Base-by-base conservation (phyloP, 2,888 invertebrate genomes). In the Sminthurides aquaticus region DNA sequence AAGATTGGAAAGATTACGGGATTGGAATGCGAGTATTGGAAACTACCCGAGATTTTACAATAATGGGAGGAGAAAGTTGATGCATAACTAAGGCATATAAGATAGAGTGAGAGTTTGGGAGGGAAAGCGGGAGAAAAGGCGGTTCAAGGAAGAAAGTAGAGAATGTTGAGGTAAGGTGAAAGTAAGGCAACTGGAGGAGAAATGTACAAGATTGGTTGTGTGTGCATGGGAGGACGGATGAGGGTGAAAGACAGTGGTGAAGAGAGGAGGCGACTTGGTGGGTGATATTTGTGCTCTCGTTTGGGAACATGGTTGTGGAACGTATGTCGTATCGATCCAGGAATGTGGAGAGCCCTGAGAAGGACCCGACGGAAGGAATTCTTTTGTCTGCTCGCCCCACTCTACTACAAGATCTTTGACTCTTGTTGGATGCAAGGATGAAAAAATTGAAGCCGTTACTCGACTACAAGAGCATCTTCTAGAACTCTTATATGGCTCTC, bases 301-400 rank as follows among this genome's bases (percentile, higher is more conserved):
- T 34, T 34, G 43, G 15, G 43, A 34, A 34, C 43, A 34, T 34
- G 43, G 8, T 34, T 34, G 43, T 34, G 43, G 54, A 63, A 63
- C 63, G 63, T 60, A 49, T 60, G 60, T 60, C 57, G 63, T 57
- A 63, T 57, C 63, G 57, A 63, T 57, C 63, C 57, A 25, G 49
- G 57, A 57, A 63, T 29, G 63, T 57, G 52, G 57, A 63, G 63
- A 63, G 63, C 49, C 52, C 27, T 15, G 57, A 5, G 43, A 34
- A 57, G 57, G 63, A 63, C 63, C 57, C 63, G 63, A 57, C 57
- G 57, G 63, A 63, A 56, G 43, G 56, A 63, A 63, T 63, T 63
- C 63, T 63, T 63, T 63, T 63, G 63, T 63, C 63, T 63, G 63
- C 57, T 57, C 57, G 34, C 62, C 49, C 57, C 63, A 57, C 57